phyloP scores from a whole-genome alignment of 2,888 invertebrate species.

The Oeneis ivallda region DNA sequence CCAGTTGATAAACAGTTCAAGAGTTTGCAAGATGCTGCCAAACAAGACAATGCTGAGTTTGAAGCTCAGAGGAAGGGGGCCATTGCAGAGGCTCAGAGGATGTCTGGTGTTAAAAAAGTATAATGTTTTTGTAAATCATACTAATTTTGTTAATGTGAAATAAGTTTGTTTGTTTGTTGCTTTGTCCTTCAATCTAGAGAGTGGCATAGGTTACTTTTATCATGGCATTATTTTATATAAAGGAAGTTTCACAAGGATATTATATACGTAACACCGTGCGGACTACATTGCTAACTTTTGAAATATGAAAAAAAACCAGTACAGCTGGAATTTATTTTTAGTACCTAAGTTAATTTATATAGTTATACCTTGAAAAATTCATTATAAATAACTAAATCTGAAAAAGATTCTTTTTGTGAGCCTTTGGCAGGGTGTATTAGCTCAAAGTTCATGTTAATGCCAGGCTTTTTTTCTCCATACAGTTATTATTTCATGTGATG shows the following conservation, averaged over 20 bases:
- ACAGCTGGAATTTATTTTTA: too few relatives aligned
- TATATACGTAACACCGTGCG: neutral
- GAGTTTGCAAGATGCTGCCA: slow-evolving; percentile 82
- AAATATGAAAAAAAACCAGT: neutral
- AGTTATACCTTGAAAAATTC: too few relatives aligned
- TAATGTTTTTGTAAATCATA: neutral
- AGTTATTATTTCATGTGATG: too few relatives aligned
- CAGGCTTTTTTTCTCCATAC: too few relatives aligned
- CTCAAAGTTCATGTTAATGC: too few relatives aligned
- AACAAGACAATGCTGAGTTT: slow-evolving; percentile 91
- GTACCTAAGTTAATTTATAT: too few relatives aligned
- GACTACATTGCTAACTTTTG: neutral
- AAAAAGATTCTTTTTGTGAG: too few relatives aligned
- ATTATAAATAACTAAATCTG: too few relatives aligned
- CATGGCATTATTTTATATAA: neutral
- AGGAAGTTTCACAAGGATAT: neutral
- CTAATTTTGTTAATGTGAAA: too few relatives aligned
- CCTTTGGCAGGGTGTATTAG: too few relatives aligned
- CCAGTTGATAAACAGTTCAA: slow-evolving; percentile 86
- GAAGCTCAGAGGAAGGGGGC: slow-evolving; percentile 94
- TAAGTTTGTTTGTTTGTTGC: too few relatives aligned
- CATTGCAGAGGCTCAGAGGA: slow-evolving; percentile 91
- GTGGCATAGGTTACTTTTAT: neutral
- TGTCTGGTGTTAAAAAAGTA: slow-evolving; percentile 81
- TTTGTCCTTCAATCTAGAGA: too few relatives aligned